phyloP scores from a whole-genome alignment of 2,888 invertebrate genomes.

The Ctena decussata region DNA sequence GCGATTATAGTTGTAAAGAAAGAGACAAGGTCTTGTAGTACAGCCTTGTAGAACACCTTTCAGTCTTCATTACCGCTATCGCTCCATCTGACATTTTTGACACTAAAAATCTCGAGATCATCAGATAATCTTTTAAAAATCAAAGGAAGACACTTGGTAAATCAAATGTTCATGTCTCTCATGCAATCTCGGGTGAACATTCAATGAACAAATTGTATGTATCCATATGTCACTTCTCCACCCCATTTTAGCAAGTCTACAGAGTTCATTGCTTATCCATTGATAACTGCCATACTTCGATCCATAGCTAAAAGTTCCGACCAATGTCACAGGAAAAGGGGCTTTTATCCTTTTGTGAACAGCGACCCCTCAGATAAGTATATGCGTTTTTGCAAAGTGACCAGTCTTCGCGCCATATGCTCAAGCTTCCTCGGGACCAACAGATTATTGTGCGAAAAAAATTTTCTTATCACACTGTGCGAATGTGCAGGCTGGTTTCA shows the following conservation, averaged over 20 bases:
- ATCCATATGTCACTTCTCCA: neutral
- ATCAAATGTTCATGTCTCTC: neutral
- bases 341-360: too few species aligned
- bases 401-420: too few species aligned
- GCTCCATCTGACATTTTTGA: neutral
- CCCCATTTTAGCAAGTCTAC: neutral
- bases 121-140: neutral
- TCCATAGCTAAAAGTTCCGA: conserved; percentile 60
- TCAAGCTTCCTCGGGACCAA: too few species aligned
- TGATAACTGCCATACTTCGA: neutral
- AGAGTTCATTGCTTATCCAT: neutral
- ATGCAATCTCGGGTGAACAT: neutral
- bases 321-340: too few species aligned
- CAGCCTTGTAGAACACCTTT: neutral
- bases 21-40: neutral
- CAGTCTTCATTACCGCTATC: neutral
- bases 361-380: too few species aligned
- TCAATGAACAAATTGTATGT: neutral
- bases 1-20: neutral
- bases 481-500: too few species aligned
- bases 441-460: too few species aligned
- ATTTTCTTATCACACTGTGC: too few species aligned
- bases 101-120: conserved; percentile 3
- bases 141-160: conserved; percentile 1
- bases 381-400: too few species aligned